These are phyloP conservation scores for Aurelia coerulea DNA, from an alignment of 30 jellyfish, hydroid and myxozoan species.

Conservation along the genomic window DNA sequence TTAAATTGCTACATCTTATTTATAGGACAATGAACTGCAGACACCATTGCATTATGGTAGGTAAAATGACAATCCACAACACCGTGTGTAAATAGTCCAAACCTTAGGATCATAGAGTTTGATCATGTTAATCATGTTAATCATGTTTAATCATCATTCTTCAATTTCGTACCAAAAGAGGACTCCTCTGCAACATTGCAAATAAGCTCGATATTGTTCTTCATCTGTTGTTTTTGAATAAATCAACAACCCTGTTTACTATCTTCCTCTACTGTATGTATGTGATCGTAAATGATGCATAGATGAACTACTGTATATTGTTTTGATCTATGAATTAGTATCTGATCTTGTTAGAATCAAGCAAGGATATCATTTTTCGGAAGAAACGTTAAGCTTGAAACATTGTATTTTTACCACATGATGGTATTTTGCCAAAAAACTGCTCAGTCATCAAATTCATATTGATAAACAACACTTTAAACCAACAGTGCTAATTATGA, in stretches of 20 bases:
- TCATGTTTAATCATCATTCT: too few relatives aligned
- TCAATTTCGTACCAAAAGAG: too few relatives aligned
- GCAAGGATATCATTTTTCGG: too few relatives aligned
- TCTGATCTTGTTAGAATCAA: too few relatives aligned
- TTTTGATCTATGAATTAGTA: too few relatives aligned
- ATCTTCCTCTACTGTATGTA: not conserved
- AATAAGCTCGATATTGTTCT: not conserved
- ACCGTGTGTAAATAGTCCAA: not conserved
- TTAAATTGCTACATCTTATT: not conserved
- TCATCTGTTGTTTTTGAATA: not conserved
- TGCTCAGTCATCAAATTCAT: too few relatives aligned
- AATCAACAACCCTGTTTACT: not conserved
- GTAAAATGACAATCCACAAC: not conserved
- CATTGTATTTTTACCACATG: too few relatives aligned
- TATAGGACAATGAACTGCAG: conserved; percentile 83
- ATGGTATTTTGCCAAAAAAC: too few relatives aligned
- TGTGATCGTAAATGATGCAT: not conserved
- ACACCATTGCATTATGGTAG: conserved; percentile 88
- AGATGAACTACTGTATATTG: too few relatives aligned
- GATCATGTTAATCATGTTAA: too few relatives aligned
- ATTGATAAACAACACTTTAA: too few relatives aligned
- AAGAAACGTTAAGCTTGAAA: too few relatives aligned
- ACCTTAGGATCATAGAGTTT: not conserved
- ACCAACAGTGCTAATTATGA: not conserved
- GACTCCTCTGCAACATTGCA: not conserved